Conservation (phyloP, 2,113 vertebrate species). For the Potamarius usumacintae region DNA sequence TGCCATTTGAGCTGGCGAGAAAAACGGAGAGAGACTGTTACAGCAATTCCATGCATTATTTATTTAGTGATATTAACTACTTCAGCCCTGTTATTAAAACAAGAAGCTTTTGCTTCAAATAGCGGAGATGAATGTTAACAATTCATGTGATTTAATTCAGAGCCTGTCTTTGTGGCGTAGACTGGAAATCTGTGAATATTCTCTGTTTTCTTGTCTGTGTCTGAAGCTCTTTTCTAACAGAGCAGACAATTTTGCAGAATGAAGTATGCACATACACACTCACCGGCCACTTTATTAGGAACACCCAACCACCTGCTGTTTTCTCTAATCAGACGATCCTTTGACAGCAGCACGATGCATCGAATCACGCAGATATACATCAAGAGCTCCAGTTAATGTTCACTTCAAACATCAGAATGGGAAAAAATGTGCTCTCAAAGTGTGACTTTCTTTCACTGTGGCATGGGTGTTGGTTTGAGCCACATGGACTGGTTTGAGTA, state of each 20-base stretch:
- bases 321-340: too few relatives aligned
- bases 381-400: too few relatives aligned
- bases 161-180: slow-evolving; percentile 34
- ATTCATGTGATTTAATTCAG: slow-evolving; percentile 58
- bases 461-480: too few relatives aligned
- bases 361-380: too few relatives aligned
- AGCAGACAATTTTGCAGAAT: not conserved
- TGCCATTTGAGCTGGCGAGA: slow-evolving; percentile 47
- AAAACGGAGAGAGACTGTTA: slow-evolving; percentile 45
- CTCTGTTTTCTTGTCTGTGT: slow-evolving; percentile 14
- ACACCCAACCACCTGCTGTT: too few relatives aligned
- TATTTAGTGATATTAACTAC: slow-evolving; percentile 63
- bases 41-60: slow-evolving; percentile 60
- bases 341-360: too few relatives aligned
- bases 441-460: too few relatives aligned
- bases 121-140: slow-evolving; percentile 58
- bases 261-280: not conserved
- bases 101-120: slow-evolving; percentile 56
- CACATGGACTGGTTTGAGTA: too few relatives aligned
- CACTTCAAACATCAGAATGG: too few relatives aligned
- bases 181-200: slow-evolving; percentile 22
- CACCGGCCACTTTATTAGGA: too few relatives aligned
- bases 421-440: too few relatives aligned
- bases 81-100: slow-evolving; percentile 61
- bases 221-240: slow-evolving; percentile 3